These are phyloP conservation scores for Colius striatus DNA, from an alignment of 2,113 vertebrate genomes.

Conservation along the genomic window DNA sequence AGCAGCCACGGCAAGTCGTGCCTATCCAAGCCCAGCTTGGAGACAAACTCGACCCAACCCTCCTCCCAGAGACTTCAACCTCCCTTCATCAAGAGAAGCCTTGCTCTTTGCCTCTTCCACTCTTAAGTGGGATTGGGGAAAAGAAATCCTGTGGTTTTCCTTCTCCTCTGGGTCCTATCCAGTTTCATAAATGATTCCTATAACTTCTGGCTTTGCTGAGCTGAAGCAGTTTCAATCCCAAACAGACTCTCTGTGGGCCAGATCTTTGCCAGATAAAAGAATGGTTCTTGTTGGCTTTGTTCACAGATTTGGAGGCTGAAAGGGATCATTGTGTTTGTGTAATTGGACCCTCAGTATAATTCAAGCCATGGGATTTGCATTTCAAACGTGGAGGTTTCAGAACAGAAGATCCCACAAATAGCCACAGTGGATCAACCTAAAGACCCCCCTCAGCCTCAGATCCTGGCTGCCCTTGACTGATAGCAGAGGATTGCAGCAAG, in stretches of 20 bases:
- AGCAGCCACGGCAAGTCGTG: background rate
- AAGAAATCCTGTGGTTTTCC: background rate
- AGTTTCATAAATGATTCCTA: background rate
- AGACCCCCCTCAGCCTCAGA: background rate
- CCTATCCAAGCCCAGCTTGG: background rate
- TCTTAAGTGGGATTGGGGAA: background rate
- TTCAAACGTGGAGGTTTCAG: background rate
- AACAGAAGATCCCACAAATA: background rate
- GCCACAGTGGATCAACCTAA: background rate
- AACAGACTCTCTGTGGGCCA: background rate
- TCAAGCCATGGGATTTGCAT: background rate
- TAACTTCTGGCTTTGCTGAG: background rate
- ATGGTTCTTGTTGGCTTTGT: background rate
- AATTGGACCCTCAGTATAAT: background rate
- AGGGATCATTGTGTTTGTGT: background rate
- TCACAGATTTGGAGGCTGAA: conserved; percentile 1
- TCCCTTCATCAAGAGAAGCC: background rate
- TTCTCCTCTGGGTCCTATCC: background rate
- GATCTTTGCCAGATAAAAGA: background rate
- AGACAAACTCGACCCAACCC: accelerated
- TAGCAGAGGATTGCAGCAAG: background rate
- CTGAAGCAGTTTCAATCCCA: background rate
- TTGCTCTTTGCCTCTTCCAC: background rate
- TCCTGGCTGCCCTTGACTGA: background rate
- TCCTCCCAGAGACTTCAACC: background rate